A percentile compares a stretch with the other conserved stretches of the same genome.
Evolutionary conservation across 2,113 vertebrate species (phyloP).

Genomic region (Scatophagus argus): DNA sequence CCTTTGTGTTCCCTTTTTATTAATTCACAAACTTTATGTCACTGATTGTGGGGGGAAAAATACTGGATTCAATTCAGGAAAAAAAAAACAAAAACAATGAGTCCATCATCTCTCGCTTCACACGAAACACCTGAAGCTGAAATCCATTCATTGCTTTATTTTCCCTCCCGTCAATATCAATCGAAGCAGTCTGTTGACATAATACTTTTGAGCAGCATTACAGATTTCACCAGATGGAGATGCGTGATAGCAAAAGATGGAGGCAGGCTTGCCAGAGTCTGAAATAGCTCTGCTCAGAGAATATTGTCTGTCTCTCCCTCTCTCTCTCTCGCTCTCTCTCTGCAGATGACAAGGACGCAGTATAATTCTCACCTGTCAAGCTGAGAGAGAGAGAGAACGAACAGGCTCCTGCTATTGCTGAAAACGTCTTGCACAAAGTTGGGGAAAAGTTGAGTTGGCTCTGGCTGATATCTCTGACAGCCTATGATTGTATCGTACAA

Average conservation of each 20-base stretch:
- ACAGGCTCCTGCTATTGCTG: slow-evolving; percentile 47
- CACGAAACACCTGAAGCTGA: slow-evolving; percentile 54
- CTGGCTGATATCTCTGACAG: slow-evolving; percentile 74
- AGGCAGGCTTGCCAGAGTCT: slow-evolving; percentile 68
- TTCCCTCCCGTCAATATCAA: slow-evolving; percentile 70
- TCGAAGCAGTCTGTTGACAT: slow-evolving; percentile 70
- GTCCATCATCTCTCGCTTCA: slow-evolving; percentile 26
- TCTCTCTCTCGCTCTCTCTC: slow-evolving; percentile 44
- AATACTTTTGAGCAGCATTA: slow-evolving; percentile 73
- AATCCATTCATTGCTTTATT: slow-evolving; percentile 67
- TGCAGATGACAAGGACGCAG: slow-evolving; percentile 77
- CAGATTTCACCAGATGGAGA: slow-evolving; percentile 77
- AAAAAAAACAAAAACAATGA: slow-evolving; percentile 8
- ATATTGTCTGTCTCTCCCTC: slow-evolving; percentile 59
- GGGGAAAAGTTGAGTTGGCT: slow-evolving; percentile 69
- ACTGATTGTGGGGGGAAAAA: slow-evolving; percentile 38
- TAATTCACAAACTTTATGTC: slow-evolving; percentile 21
- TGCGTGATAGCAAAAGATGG: slow-evolving; percentile 64
- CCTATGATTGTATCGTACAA: slow-evolving; percentile 71
- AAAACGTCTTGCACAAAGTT: slow-evolving; percentile 68
- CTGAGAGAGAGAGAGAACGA: slow-evolving; percentile 40
- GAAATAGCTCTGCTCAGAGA: slow-evolving; percentile 74
- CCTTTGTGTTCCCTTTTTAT: background rate
- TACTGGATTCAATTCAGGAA: slow-evolving; percentile 20
- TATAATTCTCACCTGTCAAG: slow-evolving; percentile 82